Percentiles rank a stretch among this genome's conserved stretches.
Conservation (phyloP, 2,113 vertebrate genomes). For the Apteryx mantelli region DNA sequence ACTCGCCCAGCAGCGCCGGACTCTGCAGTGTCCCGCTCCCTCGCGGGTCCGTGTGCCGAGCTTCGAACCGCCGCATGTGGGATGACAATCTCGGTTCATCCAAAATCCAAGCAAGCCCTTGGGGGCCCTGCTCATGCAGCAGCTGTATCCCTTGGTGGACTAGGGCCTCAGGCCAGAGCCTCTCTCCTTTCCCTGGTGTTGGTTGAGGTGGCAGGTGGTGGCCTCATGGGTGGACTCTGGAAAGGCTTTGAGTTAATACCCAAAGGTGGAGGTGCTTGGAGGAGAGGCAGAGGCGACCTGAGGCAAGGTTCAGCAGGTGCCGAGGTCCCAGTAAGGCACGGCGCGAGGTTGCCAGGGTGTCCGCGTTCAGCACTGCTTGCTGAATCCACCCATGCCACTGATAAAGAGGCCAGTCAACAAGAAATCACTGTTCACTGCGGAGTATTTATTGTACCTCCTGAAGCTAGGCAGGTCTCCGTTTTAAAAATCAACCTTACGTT, state of each 20-base stretch:
- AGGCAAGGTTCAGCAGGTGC: not conserved
- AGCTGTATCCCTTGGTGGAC: rapidly evolving
- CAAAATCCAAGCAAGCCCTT: rapidly evolving
- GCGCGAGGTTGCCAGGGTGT: not conserved
- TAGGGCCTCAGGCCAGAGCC: rapidly evolving
- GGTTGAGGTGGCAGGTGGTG: rapidly evolving
- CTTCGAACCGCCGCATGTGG: not conserved
- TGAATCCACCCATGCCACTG: not conserved
- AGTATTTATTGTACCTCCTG: too few relatives aligned
- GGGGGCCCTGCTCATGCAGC: rapidly evolving
- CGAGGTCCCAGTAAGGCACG: not conserved
- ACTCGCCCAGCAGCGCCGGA: not conserved
- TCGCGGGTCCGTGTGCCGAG: too few relatives aligned
- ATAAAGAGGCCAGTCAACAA: rapidly evolving
- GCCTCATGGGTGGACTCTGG: not conserved
- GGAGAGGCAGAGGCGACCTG: not conserved
- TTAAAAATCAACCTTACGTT: not conserved
- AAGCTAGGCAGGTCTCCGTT: not conserved
- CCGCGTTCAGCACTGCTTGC: rapidly evolving
- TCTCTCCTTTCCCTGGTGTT: rapidly evolving
- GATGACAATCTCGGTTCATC: not conserved
- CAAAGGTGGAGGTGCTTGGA: not conserved
- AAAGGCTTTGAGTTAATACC: not conserved
- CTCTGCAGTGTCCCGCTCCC: too few relatives aligned
- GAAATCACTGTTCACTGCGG: not conserved